Base-by-base conservation (phyloP, 2,113 vertebrate genomes). In the Gopherus evgoodei region DNA sequence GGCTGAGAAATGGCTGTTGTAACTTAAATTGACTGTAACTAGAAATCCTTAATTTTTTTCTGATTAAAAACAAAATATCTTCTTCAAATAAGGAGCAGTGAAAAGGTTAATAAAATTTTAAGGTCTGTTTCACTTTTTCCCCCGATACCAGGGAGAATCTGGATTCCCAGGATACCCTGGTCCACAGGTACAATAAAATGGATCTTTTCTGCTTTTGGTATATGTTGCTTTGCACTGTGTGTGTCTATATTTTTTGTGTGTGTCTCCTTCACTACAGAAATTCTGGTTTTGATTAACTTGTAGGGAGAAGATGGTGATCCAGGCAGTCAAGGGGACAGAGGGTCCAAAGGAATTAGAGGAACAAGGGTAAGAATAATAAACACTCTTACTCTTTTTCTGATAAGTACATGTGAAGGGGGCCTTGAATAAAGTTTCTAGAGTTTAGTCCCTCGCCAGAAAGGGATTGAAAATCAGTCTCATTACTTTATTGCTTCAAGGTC, bases 141-240 rank as follows among this genome's bases (percentile, higher is more conserved):
- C 85, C 87, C 95, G 50, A 59, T 89, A 62, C 53, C 62, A 99
- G 99, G 99, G 99, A 83, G 98, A 98, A 83, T 52, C 93, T 87
- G 99, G 99, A 95, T 98, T 99, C 86, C 98, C 97, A 88, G 99
- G 99, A 83, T 98, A 98, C 94, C 98, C 98, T 19, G 99, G 99
- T 80, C 38, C 94, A 35, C 89, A 94, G 98, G 99, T 99, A 98
- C 83, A 56, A 81, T 57, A 59, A 65, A 97, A 97, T 83, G 31
- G 52, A 10, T 3, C 5, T 10, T 35, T 11, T 57, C 86, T 89
- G 8, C 38, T 91, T 89, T 79, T 35, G 42, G 53, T 85, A 49
- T 89, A 27, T 78, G 2, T 87, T 88, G 4, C 49, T 95, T 93
- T 65, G 79, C 21, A 38, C 1, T 84, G 14, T 95, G 81, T 86